phyloP scores from a whole-genome alignment of 2,797 vertebrate species.

The Darevskia nairensis region DNA sequence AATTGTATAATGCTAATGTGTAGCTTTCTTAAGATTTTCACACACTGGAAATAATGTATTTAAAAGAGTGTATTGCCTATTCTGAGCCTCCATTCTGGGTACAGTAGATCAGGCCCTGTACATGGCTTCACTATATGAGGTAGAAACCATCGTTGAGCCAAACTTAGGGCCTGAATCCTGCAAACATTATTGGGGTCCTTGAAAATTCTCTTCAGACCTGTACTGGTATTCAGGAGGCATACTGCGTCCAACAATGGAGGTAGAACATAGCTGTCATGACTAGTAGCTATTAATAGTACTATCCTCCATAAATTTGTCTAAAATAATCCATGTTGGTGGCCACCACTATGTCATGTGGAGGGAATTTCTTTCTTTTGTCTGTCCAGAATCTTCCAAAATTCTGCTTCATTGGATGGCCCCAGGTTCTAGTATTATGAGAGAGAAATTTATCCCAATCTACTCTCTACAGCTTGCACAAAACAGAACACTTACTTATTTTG shows the following conservation, averaged over 20 bases:
- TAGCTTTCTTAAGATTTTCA: background rate
- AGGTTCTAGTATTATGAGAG: background rate
- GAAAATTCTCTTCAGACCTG: background rate
- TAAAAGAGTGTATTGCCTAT: background rate
- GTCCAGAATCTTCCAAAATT: background rate
- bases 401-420: background rate
- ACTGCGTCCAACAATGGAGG: background rate
- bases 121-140: background rate
- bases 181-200: background rate
- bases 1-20: background rate
- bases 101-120: background rate
- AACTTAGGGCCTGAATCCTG: background rate
- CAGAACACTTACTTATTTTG: background rate
- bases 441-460: background rate
- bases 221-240: background rate
- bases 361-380: background rate
- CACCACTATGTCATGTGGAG: background rate
- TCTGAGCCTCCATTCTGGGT: background rate
- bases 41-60: background rate
- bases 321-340: background rate
- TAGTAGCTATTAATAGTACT: background rate
- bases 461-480: background rate
- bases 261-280: background rate
- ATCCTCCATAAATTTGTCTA: background rate
- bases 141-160: background rate